phyloP scores from a whole-genome alignment of 2,113 vertebrate genomes.

The Grus americana region DNA sequence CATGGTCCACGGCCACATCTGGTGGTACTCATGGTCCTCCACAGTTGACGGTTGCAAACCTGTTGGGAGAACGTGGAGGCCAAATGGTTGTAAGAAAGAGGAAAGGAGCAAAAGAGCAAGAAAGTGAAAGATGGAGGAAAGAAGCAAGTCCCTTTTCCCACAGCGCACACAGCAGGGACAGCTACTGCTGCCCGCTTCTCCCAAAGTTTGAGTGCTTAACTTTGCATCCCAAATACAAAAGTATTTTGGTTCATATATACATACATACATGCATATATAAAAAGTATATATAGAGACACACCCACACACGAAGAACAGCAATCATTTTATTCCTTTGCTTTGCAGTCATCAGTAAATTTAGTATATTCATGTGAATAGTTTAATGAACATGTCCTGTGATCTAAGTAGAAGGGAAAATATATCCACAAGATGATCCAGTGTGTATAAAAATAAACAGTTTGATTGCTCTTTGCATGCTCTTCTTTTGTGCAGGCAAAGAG shows the following conservation, averaged over 20 bases:
- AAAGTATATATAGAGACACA: not conserved
- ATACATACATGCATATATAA: not conserved
- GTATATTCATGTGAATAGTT: conserved; percentile 64
- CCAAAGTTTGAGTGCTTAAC: not conserved
- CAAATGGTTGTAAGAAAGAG: not conserved
- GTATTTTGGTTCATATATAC: conserved; percentile 13
- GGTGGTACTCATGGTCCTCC: not conserved
- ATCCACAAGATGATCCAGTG: conserved; percentile 66
- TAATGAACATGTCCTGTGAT: conserved; percentile 34
- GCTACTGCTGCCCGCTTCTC: not conserved
- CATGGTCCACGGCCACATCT: not conserved
- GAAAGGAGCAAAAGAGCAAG: not conserved
- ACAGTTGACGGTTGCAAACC: not conserved
- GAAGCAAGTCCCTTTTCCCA: not conserved
- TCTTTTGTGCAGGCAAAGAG: conserved; percentile 90
- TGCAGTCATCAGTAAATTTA: conserved; percentile 57
- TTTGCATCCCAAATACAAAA: conserved; percentile 3
- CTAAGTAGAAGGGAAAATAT: conserved; percentile 44
- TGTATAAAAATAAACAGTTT: conserved; percentile 75
- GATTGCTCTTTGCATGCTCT: conserved; percentile 72
- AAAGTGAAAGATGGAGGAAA: not conserved
- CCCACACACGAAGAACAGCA: not conserved
- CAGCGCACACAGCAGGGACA: accelerated
- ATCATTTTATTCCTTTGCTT: conserved; percentile 37
- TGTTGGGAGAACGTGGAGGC: not conserved